These are phyloP conservation scores for Carettochelys insculpta DNA, from an alignment of 2,113 vertebrate species.

Conservation along the genomic window DNA sequence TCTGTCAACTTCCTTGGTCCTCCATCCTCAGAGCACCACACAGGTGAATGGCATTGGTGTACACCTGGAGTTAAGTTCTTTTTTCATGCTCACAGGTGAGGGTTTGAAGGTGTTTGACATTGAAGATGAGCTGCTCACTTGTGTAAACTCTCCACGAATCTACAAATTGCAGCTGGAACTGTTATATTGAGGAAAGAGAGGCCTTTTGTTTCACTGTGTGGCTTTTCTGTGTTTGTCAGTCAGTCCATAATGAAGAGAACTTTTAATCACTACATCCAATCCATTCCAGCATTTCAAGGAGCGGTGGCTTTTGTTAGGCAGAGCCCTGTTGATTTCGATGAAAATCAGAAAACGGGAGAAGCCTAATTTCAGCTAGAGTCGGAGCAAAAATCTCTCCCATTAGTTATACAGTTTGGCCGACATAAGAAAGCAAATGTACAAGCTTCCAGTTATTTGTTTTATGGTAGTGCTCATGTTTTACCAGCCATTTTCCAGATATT, in stretches of 20 bases:
- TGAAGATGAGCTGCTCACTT: not conserved
- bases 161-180: conserved; percentile 24
- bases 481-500: not conserved
- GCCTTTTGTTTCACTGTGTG: not conserved
- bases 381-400: not conserved
- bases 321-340: not conserved
- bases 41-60: conserved; percentile 7
- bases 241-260: not conserved
- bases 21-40: conserved; percentile 3
- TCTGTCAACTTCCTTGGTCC: conserved; percentile 4
- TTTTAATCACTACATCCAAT: not conserved
- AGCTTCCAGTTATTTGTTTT: not conserved
- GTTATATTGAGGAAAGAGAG: not conserved
- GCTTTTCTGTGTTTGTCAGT: not conserved
- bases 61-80: not conserved
- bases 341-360: not conserved
- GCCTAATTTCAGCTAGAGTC: not conserved
- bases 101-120: conserved; percentile 2
- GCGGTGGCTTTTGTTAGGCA: not conserved
- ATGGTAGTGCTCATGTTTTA: not conserved
- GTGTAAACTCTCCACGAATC: not conserved
- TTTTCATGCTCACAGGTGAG: not conserved
- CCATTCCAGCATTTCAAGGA: not conserved
- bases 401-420: not conserved
- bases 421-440: not conserved